Conservation (phyloP, 53 echinoderm and acorn worm genomes). For the Astropecten irregularis region DNA sequence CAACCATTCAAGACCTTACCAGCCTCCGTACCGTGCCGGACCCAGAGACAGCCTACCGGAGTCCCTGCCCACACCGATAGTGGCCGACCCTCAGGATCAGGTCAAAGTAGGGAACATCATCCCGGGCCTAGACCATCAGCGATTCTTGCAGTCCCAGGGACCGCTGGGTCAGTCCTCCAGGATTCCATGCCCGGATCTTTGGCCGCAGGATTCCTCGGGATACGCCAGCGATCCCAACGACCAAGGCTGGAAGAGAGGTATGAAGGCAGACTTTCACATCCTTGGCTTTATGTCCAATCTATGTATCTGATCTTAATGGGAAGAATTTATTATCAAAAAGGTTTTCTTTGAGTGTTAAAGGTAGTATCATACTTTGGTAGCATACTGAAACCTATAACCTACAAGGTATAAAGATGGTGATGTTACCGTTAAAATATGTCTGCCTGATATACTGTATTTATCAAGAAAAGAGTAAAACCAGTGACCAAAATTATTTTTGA, state of each 20-base stretch:
- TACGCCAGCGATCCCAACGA: slow-evolving; percentile 58
- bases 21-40: neutral
- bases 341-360: too few relatives aligned
- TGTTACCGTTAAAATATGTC: too few relatives aligned
- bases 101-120: neutral
- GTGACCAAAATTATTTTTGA: too few relatives aligned
- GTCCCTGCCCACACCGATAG: slow-evolving; percentile 11
- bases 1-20: neutral
- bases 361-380: too few relatives aligned
- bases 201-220: slow-evolving; percentile 51
- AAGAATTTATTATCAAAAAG: too few relatives aligned
- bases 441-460: too few relatives aligned
- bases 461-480: too few relatives aligned
- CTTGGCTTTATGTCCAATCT: neutral
- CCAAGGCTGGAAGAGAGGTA: slow-evolving; percentile 34
- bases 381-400: too few relatives aligned
- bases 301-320: neutral
- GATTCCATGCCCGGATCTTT: neutral
- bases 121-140: slow-evolving; percentile 9
- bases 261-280: neutral
- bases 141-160: neutral
- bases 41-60: slow-evolving; percentile 6
- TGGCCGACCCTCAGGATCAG: neutral
- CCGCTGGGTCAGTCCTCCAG: neutral
- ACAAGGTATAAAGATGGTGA: too few relatives aligned